Evolutionary conservation across 2,888 invertebrate genomes (phyloP).

Genomic region (Lasioglossum pauxillum): DNA sequence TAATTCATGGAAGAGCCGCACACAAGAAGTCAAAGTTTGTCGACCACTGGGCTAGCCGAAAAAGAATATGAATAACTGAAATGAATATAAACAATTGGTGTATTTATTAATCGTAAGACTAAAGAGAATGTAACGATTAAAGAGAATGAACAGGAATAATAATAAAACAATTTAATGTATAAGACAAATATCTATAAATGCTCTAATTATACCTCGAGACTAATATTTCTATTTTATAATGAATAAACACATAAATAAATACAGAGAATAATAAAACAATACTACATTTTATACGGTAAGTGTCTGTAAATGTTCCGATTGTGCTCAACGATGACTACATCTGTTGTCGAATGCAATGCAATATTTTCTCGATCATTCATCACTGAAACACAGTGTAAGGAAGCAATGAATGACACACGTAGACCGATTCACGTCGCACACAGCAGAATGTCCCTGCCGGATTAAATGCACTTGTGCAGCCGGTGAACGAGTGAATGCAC

Average conservation of each 20-base stretch:
- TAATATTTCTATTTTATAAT: not conserved
- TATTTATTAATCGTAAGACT: no score
- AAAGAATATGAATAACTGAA: no score
- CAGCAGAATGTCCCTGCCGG: not conserved
- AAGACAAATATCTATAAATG: no score
- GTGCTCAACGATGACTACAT: not conserved
- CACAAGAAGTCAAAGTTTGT: no score
- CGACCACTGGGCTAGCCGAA: no score
- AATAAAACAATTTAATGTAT: not conserved
- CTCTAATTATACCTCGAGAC: no score
- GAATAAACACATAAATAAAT: not conserved
- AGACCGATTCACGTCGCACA: not conserved
- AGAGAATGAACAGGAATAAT: not conserved
- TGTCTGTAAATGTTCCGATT: not conserved
- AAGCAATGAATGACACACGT: not conserved
- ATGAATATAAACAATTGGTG: no score
- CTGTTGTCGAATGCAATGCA: not conserved
- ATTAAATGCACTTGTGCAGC: constrained; percentile 10
- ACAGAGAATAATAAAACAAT: not conserved
- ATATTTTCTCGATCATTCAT: not conserved
- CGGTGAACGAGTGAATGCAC: constrained; percentile 3
- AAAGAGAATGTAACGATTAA: no score
- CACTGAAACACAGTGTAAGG: not conserved
- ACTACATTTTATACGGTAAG: not conserved
- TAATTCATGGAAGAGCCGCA: no score